phyloP scores from a whole-genome alignment of 2,113 vertebrate species.

The Fregetta grallaria region DNA sequence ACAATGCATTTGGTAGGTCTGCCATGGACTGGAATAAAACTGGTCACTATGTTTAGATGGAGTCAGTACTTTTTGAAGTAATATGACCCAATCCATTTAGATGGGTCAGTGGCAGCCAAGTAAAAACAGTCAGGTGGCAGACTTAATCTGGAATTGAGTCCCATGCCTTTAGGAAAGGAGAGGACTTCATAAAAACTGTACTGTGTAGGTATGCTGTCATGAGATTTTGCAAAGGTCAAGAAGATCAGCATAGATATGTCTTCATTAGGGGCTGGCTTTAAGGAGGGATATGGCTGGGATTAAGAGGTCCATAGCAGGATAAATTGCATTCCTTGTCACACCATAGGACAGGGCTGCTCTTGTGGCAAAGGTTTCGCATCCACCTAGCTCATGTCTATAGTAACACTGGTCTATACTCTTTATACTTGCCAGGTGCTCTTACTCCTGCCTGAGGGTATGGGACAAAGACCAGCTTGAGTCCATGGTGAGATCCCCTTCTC shows the following conservation, averaged over 20 bases:
- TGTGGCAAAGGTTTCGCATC: not conserved
- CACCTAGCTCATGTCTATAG: accelerated
- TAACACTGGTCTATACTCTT: not conserved
- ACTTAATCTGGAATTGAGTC: not conserved
- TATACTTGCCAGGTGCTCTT: accelerated
- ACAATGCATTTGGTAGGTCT: not conserved
- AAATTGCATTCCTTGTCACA: not conserved
- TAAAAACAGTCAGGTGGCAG: not conserved
- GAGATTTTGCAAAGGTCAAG: not conserved
- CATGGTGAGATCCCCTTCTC: not conserved
- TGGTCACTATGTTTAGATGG: not conserved
- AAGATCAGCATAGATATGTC: not conserved
- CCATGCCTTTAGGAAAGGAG: not conserved
- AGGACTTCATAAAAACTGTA: not conserved
- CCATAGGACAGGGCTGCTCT: not conserved
- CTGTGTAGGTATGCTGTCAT: not conserved
- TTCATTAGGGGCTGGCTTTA: not conserved
- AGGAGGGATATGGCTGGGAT: not conserved
- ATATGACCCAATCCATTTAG: not conserved
- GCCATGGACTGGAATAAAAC: not conserved
- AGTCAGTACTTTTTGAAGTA: not conserved
- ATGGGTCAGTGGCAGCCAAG: not conserved
- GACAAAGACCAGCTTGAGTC: not conserved
- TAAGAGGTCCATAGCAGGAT: not conserved
- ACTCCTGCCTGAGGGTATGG: not conserved